phyloP scores from a whole-genome alignment of 2,797 vertebrate species.

The Lagothrix lagotricha region DNA sequence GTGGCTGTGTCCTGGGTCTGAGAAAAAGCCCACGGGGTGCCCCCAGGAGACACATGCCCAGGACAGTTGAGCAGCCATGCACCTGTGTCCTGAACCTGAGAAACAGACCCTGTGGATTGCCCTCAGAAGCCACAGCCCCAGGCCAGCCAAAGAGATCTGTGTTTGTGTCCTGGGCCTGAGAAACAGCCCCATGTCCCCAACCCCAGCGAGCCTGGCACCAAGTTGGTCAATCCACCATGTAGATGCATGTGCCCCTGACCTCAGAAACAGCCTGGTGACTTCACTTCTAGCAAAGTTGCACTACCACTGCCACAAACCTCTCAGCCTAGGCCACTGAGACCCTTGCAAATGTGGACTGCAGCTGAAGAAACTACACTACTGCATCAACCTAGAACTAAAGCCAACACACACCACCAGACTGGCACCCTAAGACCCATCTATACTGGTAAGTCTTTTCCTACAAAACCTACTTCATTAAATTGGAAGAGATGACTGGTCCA shows the following conservation, averaged over 20 bases:
- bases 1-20: too few relatives aligned
- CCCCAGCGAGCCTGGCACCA: background rate
- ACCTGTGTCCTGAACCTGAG: too few relatives aligned
- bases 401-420: background rate
- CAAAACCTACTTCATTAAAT: background rate
- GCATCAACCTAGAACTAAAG: background rate
- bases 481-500: background rate
- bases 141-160: background rate
- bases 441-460: background rate
- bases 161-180: background rate
- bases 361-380: background rate
- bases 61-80: too few relatives aligned
- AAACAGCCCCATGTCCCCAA: background rate
- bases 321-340: background rate
- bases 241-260: background rate
- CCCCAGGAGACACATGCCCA: too few relatives aligned
- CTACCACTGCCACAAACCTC: background rate
- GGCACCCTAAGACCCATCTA: background rate
- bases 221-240: background rate
- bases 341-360: background rate
- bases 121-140: background rate
- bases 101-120: too few relatives aligned
- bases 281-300: background rate
- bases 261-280: background rate
- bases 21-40: too few relatives aligned